Conservation (phyloP, 2,888 invertebrate species). For the Drosophila greeni region DNA sequence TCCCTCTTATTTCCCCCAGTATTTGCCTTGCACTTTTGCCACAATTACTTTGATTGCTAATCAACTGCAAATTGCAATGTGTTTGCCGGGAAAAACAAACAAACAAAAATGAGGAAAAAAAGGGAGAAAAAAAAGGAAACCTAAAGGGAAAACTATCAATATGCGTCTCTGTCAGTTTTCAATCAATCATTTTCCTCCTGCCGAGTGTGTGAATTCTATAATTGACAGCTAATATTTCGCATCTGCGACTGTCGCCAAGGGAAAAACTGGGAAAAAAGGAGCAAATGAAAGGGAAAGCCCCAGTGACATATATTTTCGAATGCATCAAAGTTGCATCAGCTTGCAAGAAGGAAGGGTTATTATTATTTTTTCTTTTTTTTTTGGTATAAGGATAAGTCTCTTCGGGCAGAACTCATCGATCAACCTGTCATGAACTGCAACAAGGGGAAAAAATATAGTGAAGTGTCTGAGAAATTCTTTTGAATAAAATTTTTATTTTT, state of each 20-base stretch:
- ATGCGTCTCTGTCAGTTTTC: constrained; percentile 15
- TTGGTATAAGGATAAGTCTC: constrained; percentile 8
- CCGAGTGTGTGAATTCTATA: constrained; percentile 46
- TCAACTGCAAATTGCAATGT: constrained; percentile 37
- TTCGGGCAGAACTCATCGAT: constrained; percentile 56
- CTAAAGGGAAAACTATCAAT: constrained; percentile 6
- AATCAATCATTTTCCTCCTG: constrained; percentile 24
- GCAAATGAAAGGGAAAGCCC: constrained; percentile 22
- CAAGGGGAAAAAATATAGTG: neutral
- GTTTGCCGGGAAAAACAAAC: neutral
- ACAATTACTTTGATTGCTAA: constrained; percentile 60
- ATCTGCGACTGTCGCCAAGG: constrained; percentile 46
- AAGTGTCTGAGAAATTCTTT: neutral
- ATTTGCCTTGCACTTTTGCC: constrained; percentile 19
- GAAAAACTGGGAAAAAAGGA: neutral
- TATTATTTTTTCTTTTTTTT: neutral
- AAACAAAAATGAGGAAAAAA: neutral
- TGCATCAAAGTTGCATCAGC: constrained; percentile 27
- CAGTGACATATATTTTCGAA: constrained; percentile 30
- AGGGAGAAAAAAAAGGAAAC: neutral
- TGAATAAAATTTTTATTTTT: constrained; percentile 1
- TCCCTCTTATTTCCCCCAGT: neutral
- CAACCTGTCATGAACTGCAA: constrained; percentile 56
- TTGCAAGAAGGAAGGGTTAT: neutral
- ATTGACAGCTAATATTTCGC: constrained; percentile 68